phyloP scores from a whole-genome alignment of 2,888 invertebrate species.

The Argyresthia goedartella region DNA sequence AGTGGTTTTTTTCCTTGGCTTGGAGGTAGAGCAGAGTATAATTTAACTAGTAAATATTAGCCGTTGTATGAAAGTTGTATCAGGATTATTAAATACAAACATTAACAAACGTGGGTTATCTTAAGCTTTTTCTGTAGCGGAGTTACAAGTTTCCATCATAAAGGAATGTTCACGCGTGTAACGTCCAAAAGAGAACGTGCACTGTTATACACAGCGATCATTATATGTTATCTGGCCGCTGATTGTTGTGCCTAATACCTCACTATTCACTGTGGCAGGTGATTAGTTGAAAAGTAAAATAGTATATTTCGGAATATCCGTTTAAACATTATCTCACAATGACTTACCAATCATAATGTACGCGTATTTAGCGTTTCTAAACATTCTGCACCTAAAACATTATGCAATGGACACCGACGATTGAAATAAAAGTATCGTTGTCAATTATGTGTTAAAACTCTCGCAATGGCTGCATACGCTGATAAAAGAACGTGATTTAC shows the following conservation, averaged over 20 bases:
- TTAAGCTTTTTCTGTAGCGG: no score
- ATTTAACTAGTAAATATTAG: no score
- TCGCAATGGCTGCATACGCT: no score
- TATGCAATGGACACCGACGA: not conserved
- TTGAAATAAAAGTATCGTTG: no score
- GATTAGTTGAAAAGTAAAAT: not conserved
- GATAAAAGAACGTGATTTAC: no score
- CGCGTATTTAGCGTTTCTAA: not conserved
- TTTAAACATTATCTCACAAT: not conserved
- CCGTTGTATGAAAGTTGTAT: no score
- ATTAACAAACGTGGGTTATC: no score
- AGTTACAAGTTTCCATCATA: not conserved
- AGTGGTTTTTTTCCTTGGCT: no score
- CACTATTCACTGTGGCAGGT: slow-evolving; percentile 1
- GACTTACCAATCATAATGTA: not conserved
- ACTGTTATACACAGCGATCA: not conserved
- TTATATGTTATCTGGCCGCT: not conserved
- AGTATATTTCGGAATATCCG: not conserved
- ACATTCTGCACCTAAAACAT: not conserved
- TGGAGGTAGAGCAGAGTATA: no score
- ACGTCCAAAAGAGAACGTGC: not conserved
- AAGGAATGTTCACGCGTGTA: not conserved
- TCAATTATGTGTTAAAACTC: no score
- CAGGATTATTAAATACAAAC: no score
- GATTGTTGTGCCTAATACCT: not conserved